Base-by-base conservation (phyloP, 2,888 invertebrate species). In the Cheilosia pagana region DNA sequence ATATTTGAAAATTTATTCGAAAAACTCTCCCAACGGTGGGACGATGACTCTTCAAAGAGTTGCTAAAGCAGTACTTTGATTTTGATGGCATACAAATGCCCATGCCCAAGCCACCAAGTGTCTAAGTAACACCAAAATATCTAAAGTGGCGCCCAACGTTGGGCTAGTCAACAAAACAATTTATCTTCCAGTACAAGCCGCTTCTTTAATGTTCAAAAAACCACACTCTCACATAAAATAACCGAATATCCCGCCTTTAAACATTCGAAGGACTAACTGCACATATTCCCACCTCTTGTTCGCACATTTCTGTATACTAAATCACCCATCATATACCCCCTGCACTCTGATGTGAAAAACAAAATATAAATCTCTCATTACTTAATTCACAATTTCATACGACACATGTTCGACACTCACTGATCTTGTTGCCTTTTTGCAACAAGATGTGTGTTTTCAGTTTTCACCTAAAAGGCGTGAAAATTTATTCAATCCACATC, bases 381-480 rank as follows among this genome's bases (percentile, higher is more conserved):
- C 41, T 74, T 45, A 75, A 57, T 79, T 71, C 75, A 67, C 55
- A 71, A 67, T 63, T 76, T 71, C 75, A 67, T 71, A 62, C 53
- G 81, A 79, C 85, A 85, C 70, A 76, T 81, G 85, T 81, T 76
- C 55, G 79, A 85, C 67, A 81, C 85, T 65, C 35, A 19, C 53
- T n/a, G 57, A 41, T 72, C 52, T 52, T 21, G 10, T 63, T 50
- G 35, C 39, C 14, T 35, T 45, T 70, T 55, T 19, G 7, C 12
- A 3, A 16, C 14, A 45, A 77, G 25, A 25, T 68, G 48, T 71
- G 28, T 65, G 57, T 65, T 79, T 75, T 43, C 75, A 81, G 57
- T 65, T 79, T 75, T 43, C 75, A 81, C 75, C 70, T 81, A 70
- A 85, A 81, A 71, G 79, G 70, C 76, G 67, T 76, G 65, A 59